Evolutionary conservation across 2,888 invertebrate species (phyloP), one percentile per base, ranked within the genome.

Genomic region (Euzetes globulus): DNA sequence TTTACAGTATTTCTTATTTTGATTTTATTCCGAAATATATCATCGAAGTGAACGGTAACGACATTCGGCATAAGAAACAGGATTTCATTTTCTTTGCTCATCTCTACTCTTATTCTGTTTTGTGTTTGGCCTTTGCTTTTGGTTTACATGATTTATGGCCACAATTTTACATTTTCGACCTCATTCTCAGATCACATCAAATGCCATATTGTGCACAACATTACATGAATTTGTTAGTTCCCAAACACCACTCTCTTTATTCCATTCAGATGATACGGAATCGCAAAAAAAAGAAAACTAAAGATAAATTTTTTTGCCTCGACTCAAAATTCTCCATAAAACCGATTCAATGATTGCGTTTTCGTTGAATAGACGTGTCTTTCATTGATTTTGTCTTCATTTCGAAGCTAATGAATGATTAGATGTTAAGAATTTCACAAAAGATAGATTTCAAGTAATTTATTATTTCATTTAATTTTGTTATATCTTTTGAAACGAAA

Each of bases 71-170:
- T 55, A 25, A 55, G 55, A 63, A 33, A 63, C 33, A 33, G 22
- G 55, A 55, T 63, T 63, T 63, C 27, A 27, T 60, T 27, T 11
- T 52, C n/a, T 19, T 4, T 19, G 5, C 6, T 52, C 19, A n/a
- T 19, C n/a, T 19, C n/a, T 47, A 13, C 22, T 55, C 25, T 11
- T 55, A 6, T 47, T 9, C 47, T 47, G 6, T 11, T 63, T 6
- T 33, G 29, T 37, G 29, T n/a, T 63, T 33, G 63, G 33, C n/a
- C 37, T 37, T 63, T 63, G 33, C 33, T 63, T n/a, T 33, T 63
- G 33, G n/a, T 27, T 33, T 63, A n/a, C 22, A 63, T 63, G 63
- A 63, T 63, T 63, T 63, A 63, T 63, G 63, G n/a, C 63, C 19
- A 33, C 9, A 60, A 63, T 33, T 63, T 63, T 63, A 63, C 63